Percentiles rank a stretch among this genome's conserved stretches.
These are phyloP conservation scores for Protobothrops mucrosquamatus DNA, from an alignment of 2,113 vertebrate genomes.

Conservation along the genomic window DNA sequence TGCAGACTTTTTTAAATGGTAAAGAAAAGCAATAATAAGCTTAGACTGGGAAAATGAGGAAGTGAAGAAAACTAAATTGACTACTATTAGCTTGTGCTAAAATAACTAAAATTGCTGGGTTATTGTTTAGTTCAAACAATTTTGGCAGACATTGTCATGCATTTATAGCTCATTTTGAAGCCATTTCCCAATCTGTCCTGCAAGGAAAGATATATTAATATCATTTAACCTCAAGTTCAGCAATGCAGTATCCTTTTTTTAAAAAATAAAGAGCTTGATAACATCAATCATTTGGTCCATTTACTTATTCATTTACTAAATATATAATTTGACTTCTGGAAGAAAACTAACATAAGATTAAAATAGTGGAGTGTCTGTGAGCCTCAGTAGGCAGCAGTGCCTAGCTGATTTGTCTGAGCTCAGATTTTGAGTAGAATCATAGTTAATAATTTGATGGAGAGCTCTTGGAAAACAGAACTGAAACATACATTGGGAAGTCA, in stretches of 20 bases:
- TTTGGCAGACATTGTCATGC: background rate
- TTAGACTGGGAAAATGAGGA: background rate
- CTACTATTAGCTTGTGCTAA: background rate
- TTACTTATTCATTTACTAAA: constrained; percentile 5
- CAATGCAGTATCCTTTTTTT: background rate
- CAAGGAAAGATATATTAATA: background rate
- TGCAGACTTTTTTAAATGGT: background rate
- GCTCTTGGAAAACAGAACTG: too few relatives aligned
- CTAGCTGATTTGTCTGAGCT: background rate
- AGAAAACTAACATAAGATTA: constrained; percentile 6
- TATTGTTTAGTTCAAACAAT: background rate
- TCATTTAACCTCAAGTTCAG: background rate
- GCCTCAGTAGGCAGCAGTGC: background rate
- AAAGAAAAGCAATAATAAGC: background rate
- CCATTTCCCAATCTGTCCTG: background rate
- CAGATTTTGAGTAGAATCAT: background rate
- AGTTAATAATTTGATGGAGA: background rate
- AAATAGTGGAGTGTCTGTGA: background rate
- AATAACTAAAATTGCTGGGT: background rate
- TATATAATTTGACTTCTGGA: background rate
- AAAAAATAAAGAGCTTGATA: background rate
- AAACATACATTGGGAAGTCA: too few relatives aligned
- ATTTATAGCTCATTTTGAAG: background rate
- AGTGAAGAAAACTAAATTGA: background rate
- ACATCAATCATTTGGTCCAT: background rate